Evolutionary conservation across 1,140 invertebrate species (phyloP).

Genomic region (Sinella curviseta): DNA sequence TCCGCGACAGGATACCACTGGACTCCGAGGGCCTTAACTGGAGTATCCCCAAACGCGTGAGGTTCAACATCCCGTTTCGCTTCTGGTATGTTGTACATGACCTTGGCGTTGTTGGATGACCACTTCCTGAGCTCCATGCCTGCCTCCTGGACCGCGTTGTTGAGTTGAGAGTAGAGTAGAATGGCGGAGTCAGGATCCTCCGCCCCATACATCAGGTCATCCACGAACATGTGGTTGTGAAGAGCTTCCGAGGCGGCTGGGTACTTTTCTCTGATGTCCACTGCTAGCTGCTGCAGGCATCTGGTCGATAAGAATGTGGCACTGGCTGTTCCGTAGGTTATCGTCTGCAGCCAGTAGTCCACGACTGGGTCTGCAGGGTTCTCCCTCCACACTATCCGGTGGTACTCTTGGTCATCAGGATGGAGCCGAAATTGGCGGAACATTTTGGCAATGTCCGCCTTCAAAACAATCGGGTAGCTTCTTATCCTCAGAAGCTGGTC

Average conservation of each 20-base stretch:
- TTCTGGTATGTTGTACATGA: background rate
- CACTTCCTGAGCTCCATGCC: background rate
- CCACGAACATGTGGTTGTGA: background rate
- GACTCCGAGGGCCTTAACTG: background rate
- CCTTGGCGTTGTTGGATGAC: background rate
- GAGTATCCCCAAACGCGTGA: background rate
- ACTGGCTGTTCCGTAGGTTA: slow-evolving; percentile 29
- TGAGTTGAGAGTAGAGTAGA: background rate
- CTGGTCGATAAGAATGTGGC: background rate
- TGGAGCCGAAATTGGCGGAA: slow-evolving; percentile 49
- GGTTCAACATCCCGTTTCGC: background rate
- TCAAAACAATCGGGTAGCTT: slow-evolving; percentile 51
- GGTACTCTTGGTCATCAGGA: slow-evolving; percentile 32
- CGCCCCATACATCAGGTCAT: slow-evolving; percentile 28
- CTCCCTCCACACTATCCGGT: slow-evolving; percentile 46
- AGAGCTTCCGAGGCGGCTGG: background rate
- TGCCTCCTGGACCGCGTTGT: background rate
- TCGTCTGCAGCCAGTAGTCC: background rate
- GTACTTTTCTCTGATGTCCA: background rate
- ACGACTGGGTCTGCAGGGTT: background rate
- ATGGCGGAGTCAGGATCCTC: slow-evolving; percentile 24
- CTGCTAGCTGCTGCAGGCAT: slow-evolving; percentile 27
- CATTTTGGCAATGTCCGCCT: slow-evolving; percentile 56
- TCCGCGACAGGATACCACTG: background rate
- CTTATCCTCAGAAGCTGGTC: slow-evolving; percentile 55